phyloP scores from a whole-genome alignment of 2,888 invertebrate species.

The Ophion slaviceki region DNA sequence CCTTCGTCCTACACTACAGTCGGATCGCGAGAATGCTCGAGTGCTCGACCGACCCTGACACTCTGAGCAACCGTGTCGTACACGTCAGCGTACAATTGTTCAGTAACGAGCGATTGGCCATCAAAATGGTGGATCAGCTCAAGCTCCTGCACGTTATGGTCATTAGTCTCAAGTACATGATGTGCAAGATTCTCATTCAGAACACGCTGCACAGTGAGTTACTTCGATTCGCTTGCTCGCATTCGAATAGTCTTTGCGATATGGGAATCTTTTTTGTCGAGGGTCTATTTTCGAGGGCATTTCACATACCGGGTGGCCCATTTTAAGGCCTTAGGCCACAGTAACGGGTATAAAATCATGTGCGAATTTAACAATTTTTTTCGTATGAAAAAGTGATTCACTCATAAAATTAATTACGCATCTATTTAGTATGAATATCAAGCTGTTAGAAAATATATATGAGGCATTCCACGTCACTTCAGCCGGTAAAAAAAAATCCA shows the following conservation, averaged over 20 bases:
- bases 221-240: no score
- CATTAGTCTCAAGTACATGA: conserved; percentile 95
- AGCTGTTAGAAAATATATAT: no score
- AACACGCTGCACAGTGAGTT: conserved; percentile 92
- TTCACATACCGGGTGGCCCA: no score
- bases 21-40: conserved; percentile 96
- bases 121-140: conserved; percentile 95
- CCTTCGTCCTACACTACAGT: conserved; percentile 98
- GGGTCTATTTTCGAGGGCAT: not conserved
- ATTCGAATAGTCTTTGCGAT: no score
- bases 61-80: conserved; percentile 96
- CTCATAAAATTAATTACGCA: no score
- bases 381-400: no score
- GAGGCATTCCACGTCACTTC: no score
- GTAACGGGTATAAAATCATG: no score
- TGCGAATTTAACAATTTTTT: no score
- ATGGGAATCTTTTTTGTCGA: not conserved
- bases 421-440: no score
- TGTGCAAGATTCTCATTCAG: conserved; percentile 94
- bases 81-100: conserved; percentile 99
- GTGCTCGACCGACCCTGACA: conserved; percentile 93
- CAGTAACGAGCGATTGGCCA: conserved; percentile 95
- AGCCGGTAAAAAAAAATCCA: no score
- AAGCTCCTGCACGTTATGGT: conserved; percentile 97
- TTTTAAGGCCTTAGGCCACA: no score